phyloP scores from a whole-genome alignment of 1,140 invertebrate species.

The Euglossa dilemma region DNA sequence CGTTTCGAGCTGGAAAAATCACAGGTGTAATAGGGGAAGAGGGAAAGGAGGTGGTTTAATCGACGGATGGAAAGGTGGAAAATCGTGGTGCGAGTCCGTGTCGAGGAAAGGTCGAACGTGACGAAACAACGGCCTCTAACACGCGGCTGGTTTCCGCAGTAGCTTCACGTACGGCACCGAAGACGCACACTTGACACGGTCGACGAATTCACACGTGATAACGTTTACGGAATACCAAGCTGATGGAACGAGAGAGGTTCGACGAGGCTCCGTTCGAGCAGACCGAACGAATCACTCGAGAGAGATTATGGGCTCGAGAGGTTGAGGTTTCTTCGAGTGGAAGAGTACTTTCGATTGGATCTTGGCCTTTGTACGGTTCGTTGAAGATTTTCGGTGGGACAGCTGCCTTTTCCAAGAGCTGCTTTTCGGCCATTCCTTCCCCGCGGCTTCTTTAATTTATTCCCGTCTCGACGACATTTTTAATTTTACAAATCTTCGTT shows the following conservation, averaged over 20 bases:
- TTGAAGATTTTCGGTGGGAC: too few species aligned
- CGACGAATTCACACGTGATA: conserved; percentile 39
- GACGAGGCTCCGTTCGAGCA: neutral
- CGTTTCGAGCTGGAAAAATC: too few species aligned
- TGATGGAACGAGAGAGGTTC: neutral
- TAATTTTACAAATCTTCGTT: too few species aligned
- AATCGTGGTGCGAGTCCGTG: conserved; percentile 6
- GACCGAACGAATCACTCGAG: conserved; percentile 35
- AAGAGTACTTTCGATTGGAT: neutral
- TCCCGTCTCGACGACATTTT: too few species aligned
- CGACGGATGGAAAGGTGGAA: neutral
- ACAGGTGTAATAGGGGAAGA: neutral
- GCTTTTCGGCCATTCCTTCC: too few species aligned
- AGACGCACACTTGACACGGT: conserved; percentile 54
- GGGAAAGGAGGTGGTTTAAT: neutral
- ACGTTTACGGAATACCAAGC: conserved; percentile 28
- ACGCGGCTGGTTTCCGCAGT: conserved; percentile 1
- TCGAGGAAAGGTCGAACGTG: conserved; percentile 62
- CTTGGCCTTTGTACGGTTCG: neutral
- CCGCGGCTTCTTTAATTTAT: too few species aligned
- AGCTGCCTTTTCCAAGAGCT: too few species aligned
- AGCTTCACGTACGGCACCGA: conserved; percentile 32
- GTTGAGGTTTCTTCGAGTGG: neutral
- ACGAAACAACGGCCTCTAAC: conserved; percentile 34
- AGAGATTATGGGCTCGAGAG: conserved; percentile 11